phyloP scores from a whole-genome alignment of 2,113 vertebrate species.

The Capra hircus region DNA sequence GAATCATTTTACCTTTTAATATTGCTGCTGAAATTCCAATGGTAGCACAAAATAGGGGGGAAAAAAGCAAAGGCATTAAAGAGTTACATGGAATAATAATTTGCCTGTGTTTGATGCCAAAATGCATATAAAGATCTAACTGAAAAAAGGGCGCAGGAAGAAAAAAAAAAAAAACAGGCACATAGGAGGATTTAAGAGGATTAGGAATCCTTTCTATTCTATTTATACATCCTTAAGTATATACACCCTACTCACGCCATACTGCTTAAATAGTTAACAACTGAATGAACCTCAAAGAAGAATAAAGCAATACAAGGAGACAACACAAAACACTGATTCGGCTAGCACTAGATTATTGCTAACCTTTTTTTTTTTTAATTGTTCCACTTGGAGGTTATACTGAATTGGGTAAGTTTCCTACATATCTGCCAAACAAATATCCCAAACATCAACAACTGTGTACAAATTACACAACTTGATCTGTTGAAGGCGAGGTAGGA shows the following conservation, averaged over 20 bases:
- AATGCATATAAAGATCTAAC: not conserved
- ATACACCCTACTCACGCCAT: not conserved
- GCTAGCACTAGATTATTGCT: not conserved
- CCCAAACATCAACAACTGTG: not conserved
- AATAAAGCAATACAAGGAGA: not conserved
- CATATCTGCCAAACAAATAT: not conserved
- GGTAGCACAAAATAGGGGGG: conserved; percentile 73
- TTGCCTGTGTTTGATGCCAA: not conserved
- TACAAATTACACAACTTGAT: not conserved
- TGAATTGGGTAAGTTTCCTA: not conserved
- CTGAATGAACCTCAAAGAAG: not conserved
- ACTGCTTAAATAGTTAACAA: not conserved
- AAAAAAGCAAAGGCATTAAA: conserved; percentile 80
- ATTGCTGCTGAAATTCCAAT: conserved; percentile 88
- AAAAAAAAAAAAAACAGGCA: not conserved
- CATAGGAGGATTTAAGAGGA: not conserved
- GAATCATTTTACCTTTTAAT: conserved; percentile 92
- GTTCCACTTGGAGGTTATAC: not conserved
- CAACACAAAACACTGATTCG: not conserved
- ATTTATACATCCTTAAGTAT: not conserved
- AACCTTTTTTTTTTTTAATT: not conserved
- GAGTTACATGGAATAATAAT: conserved; percentile 63
- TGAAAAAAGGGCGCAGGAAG: not conserved
- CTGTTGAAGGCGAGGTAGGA: not conserved
- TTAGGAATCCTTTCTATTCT: not conserved